Conservation (phyloP, 2,113 vertebrate species). For the Gallinago paraguaiae region DNA sequence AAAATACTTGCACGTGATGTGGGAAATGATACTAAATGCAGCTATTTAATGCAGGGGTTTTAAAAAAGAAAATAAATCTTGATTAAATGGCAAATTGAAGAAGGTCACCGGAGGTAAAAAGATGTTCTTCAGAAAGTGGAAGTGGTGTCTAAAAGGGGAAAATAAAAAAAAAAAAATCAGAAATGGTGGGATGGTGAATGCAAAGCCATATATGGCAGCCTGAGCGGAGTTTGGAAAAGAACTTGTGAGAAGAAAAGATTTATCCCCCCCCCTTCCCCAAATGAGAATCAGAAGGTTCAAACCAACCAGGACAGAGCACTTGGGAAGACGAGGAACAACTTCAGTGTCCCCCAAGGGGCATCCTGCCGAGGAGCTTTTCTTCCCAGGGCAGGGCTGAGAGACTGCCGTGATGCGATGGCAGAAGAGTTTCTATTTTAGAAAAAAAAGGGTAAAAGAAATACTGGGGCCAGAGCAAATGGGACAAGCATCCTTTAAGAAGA, state of each 20-base stretch:
- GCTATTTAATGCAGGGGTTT: not conserved
- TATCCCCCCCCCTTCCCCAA: not conserved
- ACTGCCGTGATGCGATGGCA: not conserved
- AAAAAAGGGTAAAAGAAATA: not conserved
- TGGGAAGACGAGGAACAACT: not conserved
- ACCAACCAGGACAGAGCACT: not conserved
- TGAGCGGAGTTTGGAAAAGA: not conserved
- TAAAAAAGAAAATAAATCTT: not conserved
- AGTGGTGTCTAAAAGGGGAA: not conserved
- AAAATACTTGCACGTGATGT: not conserved
- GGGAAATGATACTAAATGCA: not conserved
- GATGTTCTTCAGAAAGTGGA: not conserved
- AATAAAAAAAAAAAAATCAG: not conserved
- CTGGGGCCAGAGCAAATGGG: not conserved
- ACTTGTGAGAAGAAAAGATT: not conserved
- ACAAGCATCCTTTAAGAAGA: not conserved
- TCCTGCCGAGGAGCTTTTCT: not conserved
- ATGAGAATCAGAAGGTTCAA: not conserved
- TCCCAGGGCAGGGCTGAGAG: not conserved
- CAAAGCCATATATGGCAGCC: not conserved
- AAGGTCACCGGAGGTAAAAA: not conserved
- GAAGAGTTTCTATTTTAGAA: not conserved
- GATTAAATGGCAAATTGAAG: not conserved
- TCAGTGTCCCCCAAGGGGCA: not conserved
- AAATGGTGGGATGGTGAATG: not conserved